These are phyloP conservation scores for Oceanites oceanicus DNA, from an alignment of 2,113 vertebrate genomes.

Conservation along the genomic window DNA sequence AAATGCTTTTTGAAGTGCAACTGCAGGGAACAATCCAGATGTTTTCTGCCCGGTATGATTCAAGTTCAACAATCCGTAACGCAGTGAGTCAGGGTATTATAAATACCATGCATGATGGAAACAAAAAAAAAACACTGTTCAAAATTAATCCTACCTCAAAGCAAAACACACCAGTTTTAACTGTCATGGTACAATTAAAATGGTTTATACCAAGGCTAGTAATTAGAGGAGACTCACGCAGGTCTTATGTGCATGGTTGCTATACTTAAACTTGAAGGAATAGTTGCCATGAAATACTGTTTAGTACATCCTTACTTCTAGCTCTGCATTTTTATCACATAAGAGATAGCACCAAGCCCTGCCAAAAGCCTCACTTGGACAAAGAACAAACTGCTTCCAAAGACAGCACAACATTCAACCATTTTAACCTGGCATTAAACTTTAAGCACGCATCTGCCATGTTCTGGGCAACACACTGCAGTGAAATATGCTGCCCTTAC, in stretches of 20 bases:
- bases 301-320: background rate
- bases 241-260: fast-evolving
- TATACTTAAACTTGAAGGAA: background rate
- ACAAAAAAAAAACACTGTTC: background rate
- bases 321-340: background rate
- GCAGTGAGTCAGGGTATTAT: background rate
- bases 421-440: slow-evolving; percentile 21
- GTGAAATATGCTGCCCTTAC: background rate
- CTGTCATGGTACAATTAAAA: background rate
- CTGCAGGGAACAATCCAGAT: background rate
- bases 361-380: background rate
- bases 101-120: background rate
- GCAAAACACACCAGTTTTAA: background rate
- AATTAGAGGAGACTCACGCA: background rate
- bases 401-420: background rate
- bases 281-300: background rate
- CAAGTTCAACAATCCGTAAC: background rate
- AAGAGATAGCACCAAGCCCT: background rate
- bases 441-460: background rate
- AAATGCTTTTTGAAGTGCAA: background rate
- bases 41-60: background rate
- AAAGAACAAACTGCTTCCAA: background rate
- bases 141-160: background rate
- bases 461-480: background rate
- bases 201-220: background rate